phyloP scores from a whole-genome alignment of 2,888 invertebrate species.

The Campoplex nolae region DNA sequence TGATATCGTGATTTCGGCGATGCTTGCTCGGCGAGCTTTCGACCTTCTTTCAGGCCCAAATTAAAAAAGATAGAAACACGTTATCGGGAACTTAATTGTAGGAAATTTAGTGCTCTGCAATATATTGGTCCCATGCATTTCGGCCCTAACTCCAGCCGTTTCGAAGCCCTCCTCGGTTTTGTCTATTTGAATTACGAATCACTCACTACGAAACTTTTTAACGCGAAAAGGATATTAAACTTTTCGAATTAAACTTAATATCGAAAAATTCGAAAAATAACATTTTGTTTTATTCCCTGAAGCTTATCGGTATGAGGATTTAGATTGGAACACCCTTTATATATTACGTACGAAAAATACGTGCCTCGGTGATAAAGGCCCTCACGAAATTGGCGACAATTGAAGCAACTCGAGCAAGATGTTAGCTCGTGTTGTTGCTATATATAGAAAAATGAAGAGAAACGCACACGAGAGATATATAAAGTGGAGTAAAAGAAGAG shows the following conservation, averaged over 20 bases:
- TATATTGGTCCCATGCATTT: not conserved
- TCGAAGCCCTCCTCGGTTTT: not conserved
- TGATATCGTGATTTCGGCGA: not conserved
- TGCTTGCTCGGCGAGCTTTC: not conserved
- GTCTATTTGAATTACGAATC: not conserved
- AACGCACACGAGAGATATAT: constrained; percentile 53
- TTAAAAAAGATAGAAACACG: not conserved
- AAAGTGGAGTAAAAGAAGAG: constrained; percentile 36
- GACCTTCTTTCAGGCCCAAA: not conserved
- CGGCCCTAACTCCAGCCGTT: not conserved
- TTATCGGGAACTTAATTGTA: not conserved
- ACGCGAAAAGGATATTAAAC: not conserved
- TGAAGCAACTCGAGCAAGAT: constrained; percentile 67
- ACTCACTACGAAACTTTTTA: not conserved
- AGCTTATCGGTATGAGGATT: not conserved
- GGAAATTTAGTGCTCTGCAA: not conserved
- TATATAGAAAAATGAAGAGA: constrained; percentile 65
- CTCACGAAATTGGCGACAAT: constrained; percentile 70
- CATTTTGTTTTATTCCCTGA: too few species aligned
- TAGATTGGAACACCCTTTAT: not conserved
- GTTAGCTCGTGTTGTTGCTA: constrained; percentile 50
- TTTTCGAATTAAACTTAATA: not conserved
- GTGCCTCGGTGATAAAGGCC: constrained; percentile 21
- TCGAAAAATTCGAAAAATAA: too few species aligned
- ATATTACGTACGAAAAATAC: constrained; percentile 12